Base-by-base conservation (phyloP, 2,888 invertebrate genomes). In the Slavum lentiscoides region DNA sequence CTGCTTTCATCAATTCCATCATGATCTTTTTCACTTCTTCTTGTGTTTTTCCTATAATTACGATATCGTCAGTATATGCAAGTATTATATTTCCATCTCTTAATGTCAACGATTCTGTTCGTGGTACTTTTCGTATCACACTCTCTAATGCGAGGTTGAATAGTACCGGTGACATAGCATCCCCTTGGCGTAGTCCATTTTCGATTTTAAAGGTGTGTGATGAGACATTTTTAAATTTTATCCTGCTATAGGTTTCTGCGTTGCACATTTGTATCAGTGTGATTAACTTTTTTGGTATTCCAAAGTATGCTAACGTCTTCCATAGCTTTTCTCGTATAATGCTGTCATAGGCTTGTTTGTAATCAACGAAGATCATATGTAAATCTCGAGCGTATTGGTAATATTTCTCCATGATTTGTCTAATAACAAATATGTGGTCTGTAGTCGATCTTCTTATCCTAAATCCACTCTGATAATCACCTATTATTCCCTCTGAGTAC, bases 11-110 rank as follows among this genome's bases (percentile, higher is more conserved):
- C 49, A 49, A 9, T 49, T 49, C 11, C 8, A 49, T 49, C 49
- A 5, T 49, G 61, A 17, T 61, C 61, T 23, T 72, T 43, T 72
- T 61, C 61, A 72, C 43, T 23, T 72, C n/a, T 21, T 72, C 6
- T 67, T 67, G 43, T 53, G 30, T 58, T 55, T 69, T 69, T 55
- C n/a, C 37, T 58, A 37, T 55, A 55, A 58, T 55, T 6, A 58
- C 7, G 30, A 69, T 55, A 69, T 69, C 1, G 2, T 69, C 19
- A 17, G 30, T 30, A 17, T 53, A 30, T 69, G 6, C 55, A 53
- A 69, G 23, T 49, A 49, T 69, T 49, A 49, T 19, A 53, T 49
- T 68, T 49, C 23, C 49, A 49, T 68, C 17, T 68, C 21, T 67
- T 53, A 68, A 17, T 53, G 21, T 68, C 23, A 49, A 0, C 2